Conservation (phyloP, 2,113 vertebrate genomes). For the Anarhynchus alexandrinus region DNA sequence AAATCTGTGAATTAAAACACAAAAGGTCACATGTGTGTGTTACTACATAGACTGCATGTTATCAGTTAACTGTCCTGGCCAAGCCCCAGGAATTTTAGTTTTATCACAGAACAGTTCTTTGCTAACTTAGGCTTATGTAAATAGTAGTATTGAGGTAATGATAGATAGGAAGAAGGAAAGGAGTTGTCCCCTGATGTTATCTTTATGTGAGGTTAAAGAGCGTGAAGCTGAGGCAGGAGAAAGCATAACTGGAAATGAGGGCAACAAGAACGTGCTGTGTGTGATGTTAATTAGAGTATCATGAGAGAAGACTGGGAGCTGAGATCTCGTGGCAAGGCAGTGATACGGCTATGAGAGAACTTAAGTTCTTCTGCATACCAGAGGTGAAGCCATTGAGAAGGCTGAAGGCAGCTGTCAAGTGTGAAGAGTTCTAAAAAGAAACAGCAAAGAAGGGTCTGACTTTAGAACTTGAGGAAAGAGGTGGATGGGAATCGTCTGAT, state of each 20-base stretch:
- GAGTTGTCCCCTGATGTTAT: background rate
- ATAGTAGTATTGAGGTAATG: background rate
- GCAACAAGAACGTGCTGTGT: background rate
- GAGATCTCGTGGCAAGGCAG: background rate
- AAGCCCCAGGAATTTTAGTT: background rate
- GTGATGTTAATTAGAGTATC: background rate
- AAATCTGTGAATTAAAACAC: background rate
- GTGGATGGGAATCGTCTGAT: background rate
- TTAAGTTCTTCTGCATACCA: background rate
- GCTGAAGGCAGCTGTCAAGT: background rate
- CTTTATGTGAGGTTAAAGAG: background rate
- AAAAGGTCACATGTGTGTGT: background rate
- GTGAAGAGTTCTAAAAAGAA: background rate
- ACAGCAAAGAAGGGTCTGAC: background rate
- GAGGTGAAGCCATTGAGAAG: background rate
- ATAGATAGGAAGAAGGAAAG: background rate
- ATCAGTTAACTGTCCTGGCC: background rate
- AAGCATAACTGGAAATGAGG: background rate
- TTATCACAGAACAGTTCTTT: background rate
- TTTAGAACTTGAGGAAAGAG: background rate
- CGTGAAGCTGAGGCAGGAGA: background rate
- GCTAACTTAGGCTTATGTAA: background rate
- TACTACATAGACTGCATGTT: background rate
- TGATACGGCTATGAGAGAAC: rapidly evolving
- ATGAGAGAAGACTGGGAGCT: background rate